Base-by-base conservation (phyloP, 2,888 invertebrate species). In the Anodontia alba region DNA sequence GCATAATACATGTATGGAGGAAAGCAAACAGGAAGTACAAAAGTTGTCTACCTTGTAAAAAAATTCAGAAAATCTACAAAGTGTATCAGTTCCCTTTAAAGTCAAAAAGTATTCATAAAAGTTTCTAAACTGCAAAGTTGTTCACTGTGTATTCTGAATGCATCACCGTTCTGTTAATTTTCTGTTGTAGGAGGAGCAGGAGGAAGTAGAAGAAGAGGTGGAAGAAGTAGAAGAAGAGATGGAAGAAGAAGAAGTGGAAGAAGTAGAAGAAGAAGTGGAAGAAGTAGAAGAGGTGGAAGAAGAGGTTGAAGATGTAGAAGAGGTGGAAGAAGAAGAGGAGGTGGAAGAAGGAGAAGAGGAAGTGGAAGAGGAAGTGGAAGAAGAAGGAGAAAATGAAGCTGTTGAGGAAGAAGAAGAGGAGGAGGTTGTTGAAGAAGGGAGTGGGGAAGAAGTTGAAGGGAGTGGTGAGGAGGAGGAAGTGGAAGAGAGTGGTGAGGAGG, bases 381-480 rank as follows among this genome's bases (percentile, higher is more conserved):
- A 77, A 29, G 80, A 87, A 67, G 85, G 87, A 51, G 81, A 26
- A 23, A 86, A 78, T 15, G 75, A 81, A 72, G 84, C 81, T 17
- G 80, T 62, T 12, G 81, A 83, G 26, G 78, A 73, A 26, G 83
- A 82, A 26, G 82, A 88, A 71, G 81, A 81, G 12, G 76, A 66
- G 29, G 43, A 69, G 29, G 73, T 42, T 8, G 36, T 23, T 20
- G 74, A 73, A 66, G 74, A 75, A 26, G 78, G 69, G 36, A 69
- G 81, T 51, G 84, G 77, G 33, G 81, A 77, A n/a, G 84, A 78
- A 62, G 71, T 46, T 15, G 72, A 70, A 26, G 89, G 91, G 46
- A 90, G 91, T 31, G 89, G 90, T 43, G 90, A 92, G 29, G 80
- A 73, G 12, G 81, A 78, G 0, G 80, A 78, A 10, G 84, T 80